Evolutionary conservation across 2,113 vertebrate species (phyloP).

Genomic region (Hepsetus odoe): DNA sequence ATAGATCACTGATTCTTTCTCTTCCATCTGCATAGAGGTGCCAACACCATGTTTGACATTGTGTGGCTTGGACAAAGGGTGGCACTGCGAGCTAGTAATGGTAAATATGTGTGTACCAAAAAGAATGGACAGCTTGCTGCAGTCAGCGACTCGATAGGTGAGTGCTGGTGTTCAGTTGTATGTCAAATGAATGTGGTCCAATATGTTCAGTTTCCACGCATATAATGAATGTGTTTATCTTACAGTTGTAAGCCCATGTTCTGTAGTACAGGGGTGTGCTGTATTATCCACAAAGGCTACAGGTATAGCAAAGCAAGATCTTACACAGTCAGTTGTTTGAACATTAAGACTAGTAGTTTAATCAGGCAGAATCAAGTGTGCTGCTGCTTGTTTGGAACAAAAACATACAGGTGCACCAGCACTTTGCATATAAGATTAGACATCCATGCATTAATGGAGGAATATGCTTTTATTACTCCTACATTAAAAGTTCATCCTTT

Average conservation of each 20-base stretch:
- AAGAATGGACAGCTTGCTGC: constrained; percentile 93
- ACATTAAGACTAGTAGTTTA: too few relatives aligned
- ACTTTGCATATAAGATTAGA: too few relatives aligned
- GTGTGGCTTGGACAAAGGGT: constrained; percentile 90
- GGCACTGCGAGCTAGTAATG: constrained; percentile 89
- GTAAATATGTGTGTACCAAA: constrained; percentile 93
- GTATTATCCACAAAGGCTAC: too few relatives aligned
- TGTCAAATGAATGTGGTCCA: background rate
- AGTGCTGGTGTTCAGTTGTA: constrained; percentile 45
- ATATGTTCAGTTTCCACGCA: too few relatives aligned
- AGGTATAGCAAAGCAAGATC: too few relatives aligned
- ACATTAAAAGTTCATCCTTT: background rate
- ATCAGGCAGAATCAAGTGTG: too few relatives aligned
- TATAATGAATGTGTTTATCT: background rate
- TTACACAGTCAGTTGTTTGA: too few relatives aligned
- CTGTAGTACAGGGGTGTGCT: too few relatives aligned
- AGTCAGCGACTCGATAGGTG: constrained; percentile 84
- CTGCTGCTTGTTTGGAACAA: too few relatives aligned
- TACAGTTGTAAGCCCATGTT: background rate
- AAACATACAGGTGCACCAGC: too few relatives aligned
- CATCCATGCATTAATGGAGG: too few relatives aligned
- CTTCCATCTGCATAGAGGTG: constrained; percentile 73
- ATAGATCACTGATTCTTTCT: background rate
- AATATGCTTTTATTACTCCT: background rate
- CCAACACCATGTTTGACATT: constrained; percentile 89